Base-by-base conservation (phyloP, 2,797 vertebrate genomes). In the Onychomys arenicola region DNA sequence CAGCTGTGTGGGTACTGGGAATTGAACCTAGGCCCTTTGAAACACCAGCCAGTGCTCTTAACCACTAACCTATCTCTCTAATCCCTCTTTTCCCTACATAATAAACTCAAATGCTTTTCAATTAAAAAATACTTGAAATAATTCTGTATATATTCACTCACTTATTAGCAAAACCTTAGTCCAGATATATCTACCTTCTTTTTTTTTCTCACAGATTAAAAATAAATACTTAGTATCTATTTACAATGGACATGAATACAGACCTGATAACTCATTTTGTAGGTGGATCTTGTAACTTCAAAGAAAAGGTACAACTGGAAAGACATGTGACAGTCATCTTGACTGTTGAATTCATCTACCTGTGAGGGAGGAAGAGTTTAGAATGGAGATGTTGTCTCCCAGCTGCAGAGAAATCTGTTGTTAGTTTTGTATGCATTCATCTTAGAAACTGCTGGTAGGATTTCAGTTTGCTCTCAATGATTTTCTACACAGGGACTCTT, bases 71-170 rank as follows among this genome's bases (percentile, higher is more conserved):
- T 75, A 13, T 43, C 23, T 43, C 23, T 27, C 40, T 23, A 43
- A 37, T 4, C 11, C 9, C 71, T 52, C 13, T 75, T 90, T 96
- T 49, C 73, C 10, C 76, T 94, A 13, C 75, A 37, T 78, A 75
- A 85, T 32, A 92, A 91, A 84, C 16, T 40, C 10, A 78, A 65
- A 67, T 87, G 2, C 43, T 91, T 95, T 92, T 93, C 17, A 76
- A 37, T 87, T 87, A 52, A 76, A 81, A 93, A 80, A 89, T 25
- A 29, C 12, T 57, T 37, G 23, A 91, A 93, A 57, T 88, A 73
- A 71, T 87, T 92, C 71, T 89, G 5, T 95, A 10, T 67, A 21
- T 87, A 69, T 85, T 87, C 59, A 77, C 25, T 75, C 7, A 80
- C 49, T 93, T 46, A 80, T 27, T 94, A 89, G 49, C 34, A 80